Percentiles rank a stretch among this genome's conserved stretches.
Evolutionary conservation across 2,888 invertebrate genomes (phyloP).

Genomic region (Hesperia comma): DNA sequence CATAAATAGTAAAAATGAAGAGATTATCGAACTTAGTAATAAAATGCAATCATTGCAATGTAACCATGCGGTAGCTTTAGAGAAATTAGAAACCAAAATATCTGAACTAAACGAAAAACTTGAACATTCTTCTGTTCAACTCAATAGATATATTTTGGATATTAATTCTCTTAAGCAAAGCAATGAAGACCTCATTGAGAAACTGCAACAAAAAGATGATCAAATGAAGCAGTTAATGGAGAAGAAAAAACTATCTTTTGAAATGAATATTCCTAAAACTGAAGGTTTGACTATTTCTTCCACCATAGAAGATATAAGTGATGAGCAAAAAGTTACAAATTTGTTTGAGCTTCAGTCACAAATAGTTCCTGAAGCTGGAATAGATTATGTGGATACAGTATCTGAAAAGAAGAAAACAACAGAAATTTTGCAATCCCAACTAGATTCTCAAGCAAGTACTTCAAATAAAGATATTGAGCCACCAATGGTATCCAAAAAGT

Average conservation of each 20-base stretch:
- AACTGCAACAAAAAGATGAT: constrained; percentile 62
- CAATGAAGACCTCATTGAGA: constrained; percentile 58
- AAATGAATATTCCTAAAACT: constrained; percentile 81
- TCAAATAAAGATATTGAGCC: constrained; percentile 56
- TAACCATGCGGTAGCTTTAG: constrained; percentile 52
- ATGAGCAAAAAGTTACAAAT: constrained; percentile 56
- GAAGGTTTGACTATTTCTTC: constrained; percentile 79
- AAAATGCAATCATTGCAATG: constrained; percentile 58
- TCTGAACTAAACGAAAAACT: constrained; percentile 65
- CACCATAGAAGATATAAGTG: constrained; percentile 69
- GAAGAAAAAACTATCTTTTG: constrained; percentile 69
- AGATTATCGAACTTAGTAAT: constrained; percentile 67
- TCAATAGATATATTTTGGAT: constrained; percentile 53
- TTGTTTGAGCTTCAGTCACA: constrained; percentile 70
- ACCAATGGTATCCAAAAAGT: constrained; percentile 78
- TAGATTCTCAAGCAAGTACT: constrained; percentile 40
- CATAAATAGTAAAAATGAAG: constrained; percentile 76
- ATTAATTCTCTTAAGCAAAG: constrained; percentile 51
- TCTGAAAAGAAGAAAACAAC: constrained; percentile 49
- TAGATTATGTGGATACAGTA: constrained; percentile 44
- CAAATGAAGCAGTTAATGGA: constrained; percentile 68
- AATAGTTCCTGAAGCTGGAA: constrained; percentile 61
- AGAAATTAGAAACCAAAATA: constrained; percentile 59
- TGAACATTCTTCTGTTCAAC: constrained; percentile 48
- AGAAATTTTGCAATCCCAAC: constrained; percentile 52